Evolutionary conservation across 2,797 vertebrate genomes (phyloP), one percentile per base, ranked within the genome.

Genomic region (Alca torda): DNA sequence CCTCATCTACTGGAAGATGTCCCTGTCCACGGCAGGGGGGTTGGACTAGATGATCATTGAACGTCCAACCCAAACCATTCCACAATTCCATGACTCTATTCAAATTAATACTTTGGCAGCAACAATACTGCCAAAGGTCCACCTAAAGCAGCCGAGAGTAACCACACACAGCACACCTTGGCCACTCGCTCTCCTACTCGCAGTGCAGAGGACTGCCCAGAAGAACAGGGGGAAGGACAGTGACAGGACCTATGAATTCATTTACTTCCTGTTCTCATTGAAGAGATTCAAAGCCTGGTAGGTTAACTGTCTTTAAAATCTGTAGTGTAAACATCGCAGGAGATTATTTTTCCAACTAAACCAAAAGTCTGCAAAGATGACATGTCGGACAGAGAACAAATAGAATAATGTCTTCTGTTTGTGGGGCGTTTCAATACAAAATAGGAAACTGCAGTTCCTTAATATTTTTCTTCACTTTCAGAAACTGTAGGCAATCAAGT

Each of bases 341-440:
- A 68, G 68, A 72, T 85, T 78, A 15, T 75, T 64, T 53, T 92
- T 95, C 73, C 64, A 91, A 15, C 43, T 77, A 51, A 91, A 87
- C 60, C 16, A 23, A 20, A 90, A 90, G 64, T 76, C 67, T 92
- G 43, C 35, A 85, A 89, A 93, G 89, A 45, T 50, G n/a, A 70
- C 51, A 69, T 21, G n/a, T 68, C 84, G 45, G 83, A 61, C 51
- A 53, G 72, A 67, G 72, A 90, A 84, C 59, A 92, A 82, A 90
- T 65, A 89, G 78, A 87, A 63, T 35, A 87, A 26, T 87, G 41
- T 80, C 81, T 91, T 88, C 33, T 92, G 41, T 77, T 94, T 89
- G 64, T 67, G 64, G 25, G 23, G 18, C 12, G 30, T 80, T 89
- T 93, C 5, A 74, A 35, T 74, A 70, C 28, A 64, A 77, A 89